Conservation (phyloP, 2,888 invertebrate species). For the Ophion slaviceki region DNA sequence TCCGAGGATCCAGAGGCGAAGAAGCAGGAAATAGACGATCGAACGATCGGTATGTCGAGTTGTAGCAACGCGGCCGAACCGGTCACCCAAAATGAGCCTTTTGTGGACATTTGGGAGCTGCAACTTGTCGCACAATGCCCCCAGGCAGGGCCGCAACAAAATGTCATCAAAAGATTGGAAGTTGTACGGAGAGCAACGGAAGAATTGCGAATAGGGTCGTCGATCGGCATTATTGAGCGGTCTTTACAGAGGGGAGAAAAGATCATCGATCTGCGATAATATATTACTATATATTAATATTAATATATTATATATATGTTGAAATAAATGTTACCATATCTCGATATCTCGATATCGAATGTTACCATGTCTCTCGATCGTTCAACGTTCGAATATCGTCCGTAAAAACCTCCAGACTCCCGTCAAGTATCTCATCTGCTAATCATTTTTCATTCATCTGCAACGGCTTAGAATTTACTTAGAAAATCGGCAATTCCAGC, state of each 20-base stretch:
- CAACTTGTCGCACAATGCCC: too few relatives aligned
- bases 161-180: background rate
- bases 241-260: background rate
- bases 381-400: background rate
- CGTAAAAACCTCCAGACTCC: background rate
- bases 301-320: background rate
- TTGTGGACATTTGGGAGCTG: too few relatives aligned
- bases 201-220: too few relatives aligned
- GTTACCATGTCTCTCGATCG: background rate
- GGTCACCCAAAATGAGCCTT: too few relatives aligned
- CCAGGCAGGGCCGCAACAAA: too few relatives aligned
- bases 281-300: background rate
- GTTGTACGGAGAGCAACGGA: too few relatives aligned
- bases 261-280: background rate
- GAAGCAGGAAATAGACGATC: constrained; percentile 12
- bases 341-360: too few relatives aligned
- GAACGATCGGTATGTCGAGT: too few relatives aligned
- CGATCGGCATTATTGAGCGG: background rate
- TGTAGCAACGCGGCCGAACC: too few relatives aligned
- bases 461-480: too few relatives aligned
- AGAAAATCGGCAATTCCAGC: too few relatives aligned
- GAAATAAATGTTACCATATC: background rate
- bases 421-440: background rate
- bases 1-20: background rate
- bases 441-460: background rate